Evolutionary conservation across 2,888 invertebrate species (phyloP), one percentile per base, ranked within the genome.

Genomic region (Cataglyphis altisquamis): DNA sequence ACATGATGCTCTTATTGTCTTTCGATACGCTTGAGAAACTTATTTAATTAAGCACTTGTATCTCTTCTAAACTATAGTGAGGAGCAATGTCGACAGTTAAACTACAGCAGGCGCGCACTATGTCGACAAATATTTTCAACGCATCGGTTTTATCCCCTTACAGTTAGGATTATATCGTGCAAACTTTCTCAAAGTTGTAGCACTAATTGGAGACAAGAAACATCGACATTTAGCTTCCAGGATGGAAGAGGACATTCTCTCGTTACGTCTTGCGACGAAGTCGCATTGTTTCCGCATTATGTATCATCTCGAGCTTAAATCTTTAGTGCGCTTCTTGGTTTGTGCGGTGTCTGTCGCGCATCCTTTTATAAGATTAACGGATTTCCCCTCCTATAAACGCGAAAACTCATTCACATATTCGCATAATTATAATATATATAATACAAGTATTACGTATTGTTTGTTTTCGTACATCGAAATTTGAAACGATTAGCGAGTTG

Each of bases 121-220:
- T 21, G 8, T 25, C 48, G 60, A 29, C 60, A 52, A 60, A 68
- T 63, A 15, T 68, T 63, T 21, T 21, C 41, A 21, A 8, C 39
- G 67, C 60, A 67, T 73, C 29, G 48, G 62, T 73, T 82, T 84
- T 84, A 74, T 84, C 68, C 3, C 62, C 82, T 41, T 52, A n/a
- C 41, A 12, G 18, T 12, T 70, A 15, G 72, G 9, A 25, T 60
- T 73, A n/a, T 81, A 81, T 81, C 41, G 72, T 25, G 39, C 72
- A 77, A 82, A 86, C 73, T 86, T 85, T 52, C 81, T 18, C 32
- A 12, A 74, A 82, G 74, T 70, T 78, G 60, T 70, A 29, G 48
- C 52, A 80, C 57, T 85, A 85, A 85, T 84, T 84, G 84, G 62
- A 85, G 36, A n/a, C 52, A 83, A 64, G 81, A 74, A 84, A 74